Evolutionary conservation across 2,797 vertebrate species (phyloP), one percentile per base, ranked within the genome.

Genomic region (Pogoniulus pusillus): DNA sequence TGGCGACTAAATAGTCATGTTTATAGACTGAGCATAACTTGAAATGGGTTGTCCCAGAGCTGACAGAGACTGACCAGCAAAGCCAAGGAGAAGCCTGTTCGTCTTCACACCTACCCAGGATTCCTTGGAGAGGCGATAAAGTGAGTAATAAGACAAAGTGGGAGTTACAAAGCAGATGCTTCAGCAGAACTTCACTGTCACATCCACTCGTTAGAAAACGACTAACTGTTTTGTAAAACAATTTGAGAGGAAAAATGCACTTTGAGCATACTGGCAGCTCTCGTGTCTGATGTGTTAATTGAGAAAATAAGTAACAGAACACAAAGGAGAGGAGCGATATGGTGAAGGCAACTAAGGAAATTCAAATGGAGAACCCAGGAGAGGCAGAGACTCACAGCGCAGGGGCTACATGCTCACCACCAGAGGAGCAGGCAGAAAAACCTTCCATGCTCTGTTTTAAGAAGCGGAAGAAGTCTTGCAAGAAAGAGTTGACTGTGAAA

Each of bases 381-480:
- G 94, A 81, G 34, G 63, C 22, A 39, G 88, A 96, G 91, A 51
- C 53, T 74, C 85, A 73, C 12, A 89, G 74, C 32, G 34, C 91
- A 32, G 76, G 63, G 62, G 91, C 94, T 4, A 90, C 76, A 3
- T 69, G 91, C 47, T 91, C 95, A 57, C 95, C 96, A 2, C 37
- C 82, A 1, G 94, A 97, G 41, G 97, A 96, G 77, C 94, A 93
- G 55, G 83, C 96, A 10, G 94, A 97, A 68, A 97, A 96, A 59
- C 95, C 97, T 32, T 91, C 97, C 12, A 91, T 95, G 69, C 95
- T 97, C n/a, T 98, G 98, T 74, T 97, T 98, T 79, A 97, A 97
- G 85, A 98, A 96, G 94, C 95, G 96, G 63, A 98, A 95, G 91
- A 98, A 98, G 87, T 24, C 94, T 53, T 85, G 64, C 79, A 95